Percentiles rank a stretch among this genome's conserved stretches.
phyloP scores from a whole-genome alignment of 2,113 vertebrate species.

The Furnarius figulus region DNA sequence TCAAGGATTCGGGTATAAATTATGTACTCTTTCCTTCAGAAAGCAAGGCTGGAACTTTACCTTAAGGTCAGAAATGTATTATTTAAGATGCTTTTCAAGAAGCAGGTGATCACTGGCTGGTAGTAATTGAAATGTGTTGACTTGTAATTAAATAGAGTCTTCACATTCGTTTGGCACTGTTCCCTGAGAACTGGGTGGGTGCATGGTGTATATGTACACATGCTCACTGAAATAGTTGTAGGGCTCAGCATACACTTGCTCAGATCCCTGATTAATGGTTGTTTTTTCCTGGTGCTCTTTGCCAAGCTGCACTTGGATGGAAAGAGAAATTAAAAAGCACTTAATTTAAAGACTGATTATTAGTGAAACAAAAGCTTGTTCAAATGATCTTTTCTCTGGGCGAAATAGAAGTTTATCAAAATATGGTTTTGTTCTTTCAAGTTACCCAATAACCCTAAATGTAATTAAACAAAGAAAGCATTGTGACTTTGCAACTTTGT shows the following conservation, averaged over 20 bases:
- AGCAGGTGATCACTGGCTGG: not conserved
- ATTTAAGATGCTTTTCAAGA: not conserved
- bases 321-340: not conserved
- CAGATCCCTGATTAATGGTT: not conserved
- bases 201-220: not conserved
- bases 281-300: not conserved
- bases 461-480: not conserved
- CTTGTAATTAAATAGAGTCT: not conserved
- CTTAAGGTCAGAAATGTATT: not conserved
- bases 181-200: not conserved
- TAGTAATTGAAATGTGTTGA: not conserved
- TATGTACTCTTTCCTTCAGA: not conserved
- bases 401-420: not conserved
- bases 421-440: not conserved
- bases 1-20: not conserved
- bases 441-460: not conserved
- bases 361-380: constrained; percentile 4
- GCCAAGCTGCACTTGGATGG: not conserved
- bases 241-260: not conserved
- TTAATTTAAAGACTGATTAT: not conserved
- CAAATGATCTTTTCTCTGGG: not conserved
- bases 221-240: not conserved
- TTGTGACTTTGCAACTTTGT: not conserved
- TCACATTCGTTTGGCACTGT: not conserved
- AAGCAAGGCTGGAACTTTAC: not conserved